Percentiles rank a stretch among this genome's conserved stretches.
Conservation (phyloP, 2,797 vertebrate species). For the Myotis daubentonii region DNA sequence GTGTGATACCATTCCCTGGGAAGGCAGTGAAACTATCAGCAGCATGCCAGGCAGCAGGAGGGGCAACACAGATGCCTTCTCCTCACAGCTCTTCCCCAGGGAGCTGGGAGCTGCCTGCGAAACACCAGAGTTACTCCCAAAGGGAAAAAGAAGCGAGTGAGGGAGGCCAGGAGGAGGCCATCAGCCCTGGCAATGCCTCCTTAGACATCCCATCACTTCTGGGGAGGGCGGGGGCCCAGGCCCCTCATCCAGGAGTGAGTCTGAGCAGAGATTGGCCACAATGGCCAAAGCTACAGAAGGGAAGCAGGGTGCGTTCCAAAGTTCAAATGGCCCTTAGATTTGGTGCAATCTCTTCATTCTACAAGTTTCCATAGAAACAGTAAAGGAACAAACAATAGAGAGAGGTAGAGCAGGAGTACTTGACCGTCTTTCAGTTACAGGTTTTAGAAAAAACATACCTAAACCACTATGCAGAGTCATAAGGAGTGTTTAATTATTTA, state of each 20-base stretch:
- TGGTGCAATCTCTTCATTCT: slow-evolving; percentile 12
- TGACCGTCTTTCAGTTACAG: neutral
- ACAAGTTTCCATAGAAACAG: neutral
- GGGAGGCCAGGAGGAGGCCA: neutral
- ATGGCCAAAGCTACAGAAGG: neutral
- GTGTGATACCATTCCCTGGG: slow-evolving; percentile 62
- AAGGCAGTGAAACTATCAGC: slow-evolving; percentile 73
- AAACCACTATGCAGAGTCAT: neutral
- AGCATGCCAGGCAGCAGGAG: slow-evolving; percentile 56
- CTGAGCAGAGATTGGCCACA: neutral
- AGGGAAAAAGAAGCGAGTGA: neutral
- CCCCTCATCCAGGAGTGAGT: neutral
- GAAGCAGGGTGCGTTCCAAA: neutral
- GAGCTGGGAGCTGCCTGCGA: neutral
- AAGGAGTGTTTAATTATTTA: neutral
- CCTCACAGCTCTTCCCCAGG: neutral
- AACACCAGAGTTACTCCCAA: neutral
- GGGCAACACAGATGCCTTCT: neutral
- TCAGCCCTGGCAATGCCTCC: neutral
- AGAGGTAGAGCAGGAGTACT: neutral
- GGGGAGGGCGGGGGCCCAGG: neutral
- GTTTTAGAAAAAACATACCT: neutral
- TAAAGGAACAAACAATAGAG: neutral
- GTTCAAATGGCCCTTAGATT: neutral
- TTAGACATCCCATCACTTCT: neutral